Percentiles rank a stretch among this genome's conserved stretches.
phyloP scores from a whole-genome alignment of 2,113 vertebrate genomes.

The Semnopithecus entellus region DNA sequence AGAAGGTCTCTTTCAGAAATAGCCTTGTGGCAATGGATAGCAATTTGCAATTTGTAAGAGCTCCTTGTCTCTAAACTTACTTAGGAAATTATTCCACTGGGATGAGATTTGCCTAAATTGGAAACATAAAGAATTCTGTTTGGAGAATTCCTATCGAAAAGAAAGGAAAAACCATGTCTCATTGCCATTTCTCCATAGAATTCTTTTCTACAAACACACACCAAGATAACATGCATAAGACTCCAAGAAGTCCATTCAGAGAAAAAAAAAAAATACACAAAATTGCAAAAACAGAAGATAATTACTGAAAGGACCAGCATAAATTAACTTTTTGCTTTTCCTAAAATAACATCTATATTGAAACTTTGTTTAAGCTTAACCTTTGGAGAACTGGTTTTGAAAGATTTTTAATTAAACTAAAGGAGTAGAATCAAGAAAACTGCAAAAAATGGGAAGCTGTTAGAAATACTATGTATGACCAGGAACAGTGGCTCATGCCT shows the following conservation, averaged over 20 bases:
- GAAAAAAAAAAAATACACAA: neutral
- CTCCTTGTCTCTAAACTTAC: conserved; percentile 37
- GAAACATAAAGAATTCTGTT: conserved; percentile 58
- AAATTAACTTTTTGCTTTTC: neutral
- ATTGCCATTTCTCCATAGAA: conserved; percentile 9
- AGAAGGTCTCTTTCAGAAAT: neutral
- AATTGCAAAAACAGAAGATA: neutral
- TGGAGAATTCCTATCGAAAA: conserved; percentile 31
- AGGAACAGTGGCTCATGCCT: neutral
- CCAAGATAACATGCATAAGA: neutral
- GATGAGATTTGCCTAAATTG: conserved; percentile 18
- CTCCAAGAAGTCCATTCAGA: neutral
- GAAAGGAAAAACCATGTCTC: neutral
- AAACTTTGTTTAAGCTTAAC: neutral
- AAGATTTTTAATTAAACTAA: conserved; percentile 12
- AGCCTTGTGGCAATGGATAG: neutral
- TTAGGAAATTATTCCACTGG: neutral
- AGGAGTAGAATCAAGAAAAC: neutral
- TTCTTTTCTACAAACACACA: neutral
- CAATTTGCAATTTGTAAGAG: neutral
- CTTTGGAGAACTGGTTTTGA: neutral
- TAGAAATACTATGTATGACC: neutral
- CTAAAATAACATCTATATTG: neutral
- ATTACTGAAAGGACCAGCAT: neutral
- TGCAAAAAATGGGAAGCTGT: neutral